A percentile compares a stretch with the other conserved stretches of the same genome.
Evolutionary conservation across 2,797 vertebrate species (phyloP).

Genomic region (Phataginus tricuspis): DNA sequence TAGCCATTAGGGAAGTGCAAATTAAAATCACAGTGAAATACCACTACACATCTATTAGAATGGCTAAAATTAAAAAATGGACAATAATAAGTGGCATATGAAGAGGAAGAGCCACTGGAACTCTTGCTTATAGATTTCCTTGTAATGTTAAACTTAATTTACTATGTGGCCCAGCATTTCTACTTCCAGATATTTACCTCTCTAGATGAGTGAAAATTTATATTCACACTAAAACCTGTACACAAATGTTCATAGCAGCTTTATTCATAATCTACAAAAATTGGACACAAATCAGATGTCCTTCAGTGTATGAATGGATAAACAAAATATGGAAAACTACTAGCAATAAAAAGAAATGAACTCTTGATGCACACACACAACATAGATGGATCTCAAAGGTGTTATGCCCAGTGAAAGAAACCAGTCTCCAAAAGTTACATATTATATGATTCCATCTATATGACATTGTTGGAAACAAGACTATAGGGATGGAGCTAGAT

Average conservation of each 20-base stretch:
- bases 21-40: not conserved
- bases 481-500: not conserved
- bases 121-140: conserved; percentile 3
- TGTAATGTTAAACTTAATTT: conserved; percentile 27
- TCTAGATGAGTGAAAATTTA: conserved; percentile 37
- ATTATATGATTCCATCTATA: too few species aligned
- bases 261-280: conserved; percentile 15
- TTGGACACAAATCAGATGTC: not conserved
- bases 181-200: not conserved
- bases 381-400: not conserved
- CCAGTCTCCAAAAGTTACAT: not conserved
- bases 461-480: conserved; percentile 12
- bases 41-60: not conserved
- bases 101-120: not conserved
- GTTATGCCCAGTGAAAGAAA: conserved; percentile 8
- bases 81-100: not conserved
- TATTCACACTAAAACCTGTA: not conserved
- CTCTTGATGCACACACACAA: not conserved
- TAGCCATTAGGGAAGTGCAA: conserved; percentile 8
- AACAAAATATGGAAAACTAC: not conserved
- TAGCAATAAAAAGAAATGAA: conserved; percentile 36
- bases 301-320: not conserved
- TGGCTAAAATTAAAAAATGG: not conserved
- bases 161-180: not conserved
- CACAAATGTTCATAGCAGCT: not conserved